A percentile compares a stretch with the other conserved stretches of the same genome.
phyloP scores from a whole-genome alignment of 1,140 invertebrate genomes.

The Cydia fagiglandana region DNA sequence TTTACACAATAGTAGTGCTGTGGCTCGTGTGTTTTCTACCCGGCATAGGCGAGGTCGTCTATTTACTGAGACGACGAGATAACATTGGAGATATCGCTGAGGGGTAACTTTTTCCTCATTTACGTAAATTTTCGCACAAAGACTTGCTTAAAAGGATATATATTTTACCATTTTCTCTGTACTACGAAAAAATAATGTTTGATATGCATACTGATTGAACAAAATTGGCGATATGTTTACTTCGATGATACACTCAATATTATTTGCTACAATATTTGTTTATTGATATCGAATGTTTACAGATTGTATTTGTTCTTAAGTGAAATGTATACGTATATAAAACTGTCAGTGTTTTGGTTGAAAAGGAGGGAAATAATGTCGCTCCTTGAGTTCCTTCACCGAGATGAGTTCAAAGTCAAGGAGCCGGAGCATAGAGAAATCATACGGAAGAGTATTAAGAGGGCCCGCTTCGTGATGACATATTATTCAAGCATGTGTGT shows the following conservation, averaged over 20 bases:
- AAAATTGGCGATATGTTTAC: constrained; percentile 20
- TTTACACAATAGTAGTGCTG: constrained; percentile 62
- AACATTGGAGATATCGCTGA: constrained; percentile 74
- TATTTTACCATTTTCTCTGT: neutral
- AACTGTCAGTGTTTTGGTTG: constrained; percentile 71
- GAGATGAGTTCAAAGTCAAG: constrained; percentile 68
- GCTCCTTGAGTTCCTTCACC: constrained; percentile 65
- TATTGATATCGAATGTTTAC: constrained; percentile 44
- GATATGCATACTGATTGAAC: constrained; percentile 5
- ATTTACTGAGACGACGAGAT: constrained; percentile 64
- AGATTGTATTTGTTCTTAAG: constrained; percentile 76
- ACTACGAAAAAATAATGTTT: neutral
- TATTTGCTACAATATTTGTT: neutral
- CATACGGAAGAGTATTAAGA: constrained; percentile 62
- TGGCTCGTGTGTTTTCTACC: constrained; percentile 74
- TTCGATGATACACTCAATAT: neutral
- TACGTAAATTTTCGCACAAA: constrained; percentile 27
- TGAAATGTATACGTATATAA: constrained; percentile 77
- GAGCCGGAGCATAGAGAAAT: constrained; percentile 66
- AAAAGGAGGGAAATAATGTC: constrained; percentile 68
- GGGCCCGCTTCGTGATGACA: constrained; percentile 68
- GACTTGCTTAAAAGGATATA: neutral
- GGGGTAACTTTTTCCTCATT: constrained; percentile 58
- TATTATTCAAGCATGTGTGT: constrained; percentile 73
- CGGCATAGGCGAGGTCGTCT: constrained; percentile 70